Evolutionary conservation across 2,113 vertebrate species (phyloP).

Genomic region (Australoheros scitulus): DNA sequence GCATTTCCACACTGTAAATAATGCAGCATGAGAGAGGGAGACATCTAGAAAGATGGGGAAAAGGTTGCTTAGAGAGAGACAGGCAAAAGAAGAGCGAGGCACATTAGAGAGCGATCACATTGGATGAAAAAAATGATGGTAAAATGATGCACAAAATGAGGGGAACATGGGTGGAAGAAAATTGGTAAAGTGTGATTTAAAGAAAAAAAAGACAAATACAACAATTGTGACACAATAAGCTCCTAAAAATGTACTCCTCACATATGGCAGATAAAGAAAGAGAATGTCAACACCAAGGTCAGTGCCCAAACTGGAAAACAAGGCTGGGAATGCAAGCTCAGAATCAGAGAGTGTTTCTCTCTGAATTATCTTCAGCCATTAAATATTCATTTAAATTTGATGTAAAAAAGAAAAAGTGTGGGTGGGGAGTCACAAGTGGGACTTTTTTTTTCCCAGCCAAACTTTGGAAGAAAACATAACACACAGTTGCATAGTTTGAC

Average conservation of each 20-base stretch:
- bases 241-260: slow-evolving; percentile 6
- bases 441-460: background rate
- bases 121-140: slow-evolving; percentile 45
- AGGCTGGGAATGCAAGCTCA: background rate
- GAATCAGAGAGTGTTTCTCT: background rate
- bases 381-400: slow-evolving; percentile 42
- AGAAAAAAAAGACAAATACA: slow-evolving; percentile 35
- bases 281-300: slow-evolving; percentile 30
- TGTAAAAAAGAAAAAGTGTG: slow-evolving; percentile 29
- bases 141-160: slow-evolving; percentile 73
- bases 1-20: slow-evolving; percentile 78
- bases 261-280: slow-evolving; percentile 6
- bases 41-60: slow-evolving; percentile 9
- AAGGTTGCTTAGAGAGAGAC: slow-evolving; percentile 9
- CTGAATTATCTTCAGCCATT: slow-evolving; percentile 35
- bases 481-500: slow-evolving; percentile 23
- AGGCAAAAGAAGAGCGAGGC: background rate
- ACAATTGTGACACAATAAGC: slow-evolving; percentile 31
- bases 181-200: background rate
- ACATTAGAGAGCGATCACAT: slow-evolving; percentile 34
- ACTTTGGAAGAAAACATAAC: slow-evolving; percentile 13
- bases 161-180: slow-evolving; percentile 14
- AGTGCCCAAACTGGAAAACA: background rate
- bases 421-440: slow-evolving; percentile 9
- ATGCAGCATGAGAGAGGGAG: slow-evolving; percentile 51